A percentile compares a stretch with the other conserved stretches of the same genome.
Conservation (phyloP, 2,888 invertebrate species). For the Cataglyphis altisquamis region DNA sequence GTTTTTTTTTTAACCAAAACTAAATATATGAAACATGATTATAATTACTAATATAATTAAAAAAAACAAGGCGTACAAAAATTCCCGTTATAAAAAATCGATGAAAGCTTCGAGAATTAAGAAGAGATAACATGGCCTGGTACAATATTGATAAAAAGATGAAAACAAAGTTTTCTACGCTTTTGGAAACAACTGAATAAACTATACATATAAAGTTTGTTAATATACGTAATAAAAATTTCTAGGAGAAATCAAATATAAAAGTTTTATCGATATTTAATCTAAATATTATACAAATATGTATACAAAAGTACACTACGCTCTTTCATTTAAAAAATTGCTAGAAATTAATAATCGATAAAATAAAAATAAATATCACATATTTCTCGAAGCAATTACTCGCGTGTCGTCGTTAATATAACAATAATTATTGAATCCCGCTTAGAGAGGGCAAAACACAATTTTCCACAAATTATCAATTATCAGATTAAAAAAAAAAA, state of each 20-base stretch:
- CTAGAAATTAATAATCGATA: not conserved
- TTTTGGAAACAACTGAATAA: not conserved
- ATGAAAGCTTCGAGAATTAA: conserved; percentile 5
- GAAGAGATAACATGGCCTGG: not conserved
- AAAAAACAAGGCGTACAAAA: not conserved
- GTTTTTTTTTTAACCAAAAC: not conserved
- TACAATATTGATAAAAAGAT: conserved; percentile 15
- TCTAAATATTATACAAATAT: not conserved
- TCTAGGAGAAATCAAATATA: not conserved
- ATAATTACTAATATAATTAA: not conserved
- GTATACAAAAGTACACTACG: not conserved
- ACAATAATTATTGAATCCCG: not conserved
- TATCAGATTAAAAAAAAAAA: conserved; percentile 1
- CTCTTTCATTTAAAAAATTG: not conserved
- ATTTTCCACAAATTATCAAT: not conserved
- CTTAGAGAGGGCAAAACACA: not conserved
- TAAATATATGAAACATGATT: not conserved
- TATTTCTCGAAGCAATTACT: not conserved
- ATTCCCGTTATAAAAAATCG: not conserved
- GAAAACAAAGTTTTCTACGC: not conserved
- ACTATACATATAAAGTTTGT: not conserved
- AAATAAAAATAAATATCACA: conserved; percentile 4
- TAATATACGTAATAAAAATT: not conserved
- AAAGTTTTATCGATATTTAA: not conserved
- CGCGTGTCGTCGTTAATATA: not conserved